These are phyloP conservation scores for Drosophila conformis DNA, from an alignment of 2,888 invertebrate genomes.

Conservation along the genomic window DNA sequence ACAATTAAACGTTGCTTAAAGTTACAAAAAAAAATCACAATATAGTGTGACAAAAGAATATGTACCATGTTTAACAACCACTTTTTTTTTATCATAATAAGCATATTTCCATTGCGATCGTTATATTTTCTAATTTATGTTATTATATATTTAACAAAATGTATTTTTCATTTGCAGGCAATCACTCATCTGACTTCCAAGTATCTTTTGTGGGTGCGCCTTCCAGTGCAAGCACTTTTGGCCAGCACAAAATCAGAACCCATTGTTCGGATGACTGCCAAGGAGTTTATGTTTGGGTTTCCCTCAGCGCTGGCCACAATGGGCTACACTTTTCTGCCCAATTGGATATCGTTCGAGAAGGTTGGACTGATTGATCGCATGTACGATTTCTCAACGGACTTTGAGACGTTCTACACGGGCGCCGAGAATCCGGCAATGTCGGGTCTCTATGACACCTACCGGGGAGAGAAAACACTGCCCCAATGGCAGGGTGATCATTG, in stretches of 20 bases:
- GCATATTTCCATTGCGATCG: background rate
- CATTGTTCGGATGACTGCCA: conserved; percentile 92
- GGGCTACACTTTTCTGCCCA: conserved; percentile 92
- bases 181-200: conserved; percentile 91
- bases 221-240: conserved; percentile 90
- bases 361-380: conserved; percentile 95
- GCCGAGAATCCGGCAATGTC: conserved; percentile 87
- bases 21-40: too few species aligned
- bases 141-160: too few species aligned
- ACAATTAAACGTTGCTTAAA: background rate
- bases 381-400: conserved; percentile 93
- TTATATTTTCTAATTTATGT: too few species aligned
- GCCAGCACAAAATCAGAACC: conserved; percentile 89
- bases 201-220: conserved; percentile 87
- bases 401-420: conserved; percentile 92
- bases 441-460: conserved; percentile 91
- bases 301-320: conserved; percentile 92
- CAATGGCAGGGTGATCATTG: conserved; percentile 92
- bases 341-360: conserved; percentile 94
- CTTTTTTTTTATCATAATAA: background rate
- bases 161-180: conserved; percentile 87
- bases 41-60: too few species aligned
- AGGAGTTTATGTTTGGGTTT: conserved; percentile 95
- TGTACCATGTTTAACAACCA: background rate
- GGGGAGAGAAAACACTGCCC: conserved; percentile 89